These are phyloP conservation scores for Megathymus violae DNA, from an alignment of 1,140 invertebrate species.

Conservation along the genomic window DNA sequence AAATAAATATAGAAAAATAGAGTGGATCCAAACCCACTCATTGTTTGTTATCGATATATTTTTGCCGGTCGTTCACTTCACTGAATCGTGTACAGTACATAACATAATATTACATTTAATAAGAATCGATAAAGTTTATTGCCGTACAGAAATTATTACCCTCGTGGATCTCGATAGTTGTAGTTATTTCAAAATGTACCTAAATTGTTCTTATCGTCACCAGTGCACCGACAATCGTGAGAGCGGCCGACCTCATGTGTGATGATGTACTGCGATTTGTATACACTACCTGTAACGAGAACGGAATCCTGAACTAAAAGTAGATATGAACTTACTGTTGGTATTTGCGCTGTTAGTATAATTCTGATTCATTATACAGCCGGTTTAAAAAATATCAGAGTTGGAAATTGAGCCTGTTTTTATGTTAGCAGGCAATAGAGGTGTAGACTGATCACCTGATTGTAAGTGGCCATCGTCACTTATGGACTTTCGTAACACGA, in stretches of 20 bases:
- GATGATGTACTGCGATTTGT: conserved; percentile 53
- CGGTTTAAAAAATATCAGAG: no score
- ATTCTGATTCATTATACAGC: no score
- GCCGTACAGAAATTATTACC: conserved; percentile 73
- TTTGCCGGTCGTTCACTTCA: conserved; percentile 8
- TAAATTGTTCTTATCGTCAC: conserved; percentile 71
- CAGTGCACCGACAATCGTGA: conserved; percentile 72
- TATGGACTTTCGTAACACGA: no score
- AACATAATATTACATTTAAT: conserved; percentile 71
- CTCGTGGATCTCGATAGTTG: conserved; percentile 80
- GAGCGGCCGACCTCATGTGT: conserved; percentile 55
- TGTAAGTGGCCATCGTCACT: no score
- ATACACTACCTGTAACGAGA: conserved; percentile 35
- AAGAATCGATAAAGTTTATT: conserved; percentile 80
- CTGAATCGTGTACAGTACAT: conserved; percentile 38
- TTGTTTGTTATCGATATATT: conserved; percentile 26
- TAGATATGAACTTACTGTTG: conserved; percentile 6
- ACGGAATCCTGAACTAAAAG: conserved; percentile 31
- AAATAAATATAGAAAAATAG: neutral
- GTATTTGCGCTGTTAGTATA: no score
- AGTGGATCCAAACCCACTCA: neutral
- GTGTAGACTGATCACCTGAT: no score
- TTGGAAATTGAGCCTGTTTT: no score
- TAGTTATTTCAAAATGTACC: conserved; percentile 63
- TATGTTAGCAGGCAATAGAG: no score